Conservation (phyloP, 2,113 vertebrate species). For the Paralichthys olivaceus region DNA sequence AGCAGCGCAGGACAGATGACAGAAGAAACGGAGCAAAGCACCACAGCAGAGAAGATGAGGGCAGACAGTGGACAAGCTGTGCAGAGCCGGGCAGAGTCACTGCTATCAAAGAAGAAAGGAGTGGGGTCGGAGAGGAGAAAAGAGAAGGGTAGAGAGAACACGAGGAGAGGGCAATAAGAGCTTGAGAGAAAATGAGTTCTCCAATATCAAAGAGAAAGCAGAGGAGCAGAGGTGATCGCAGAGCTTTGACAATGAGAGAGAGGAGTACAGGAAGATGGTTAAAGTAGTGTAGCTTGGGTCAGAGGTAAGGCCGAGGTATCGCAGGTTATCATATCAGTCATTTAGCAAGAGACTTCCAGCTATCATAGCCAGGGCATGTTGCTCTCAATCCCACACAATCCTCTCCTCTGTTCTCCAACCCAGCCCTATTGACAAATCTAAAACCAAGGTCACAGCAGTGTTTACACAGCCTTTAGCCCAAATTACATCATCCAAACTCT, state of each 20-base stretch:
- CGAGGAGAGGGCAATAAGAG: conserved; percentile 39
- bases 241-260: conserved; percentile 52
- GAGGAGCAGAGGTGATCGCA: conserved; percentile 44
- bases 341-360: conserved; percentile 61
- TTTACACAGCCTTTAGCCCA: conserved; percentile 81
- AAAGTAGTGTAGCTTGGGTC: conserved; percentile 57
- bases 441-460: conserved; percentile 79
- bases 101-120: conserved; percentile 54
- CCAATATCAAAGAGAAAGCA: conserved; percentile 54
- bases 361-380: conserved; percentile 68
- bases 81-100: conserved; percentile 43
- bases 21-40: conserved; percentile 50
- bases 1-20: conserved; percentile 52
- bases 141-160: conserved; percentile 40
- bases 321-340: conserved; percentile 67
- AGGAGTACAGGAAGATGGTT: conserved; percentile 36
- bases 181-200: conserved; percentile 31
- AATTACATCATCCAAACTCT: conserved; percentile 80
- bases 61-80: conserved; percentile 52
- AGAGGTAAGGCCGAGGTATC: conserved; percentile 58
- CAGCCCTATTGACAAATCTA: conserved; percentile 77
- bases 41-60: conserved; percentile 38
- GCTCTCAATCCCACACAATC: conserved; percentile 75
- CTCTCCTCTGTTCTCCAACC: conserved; percentile 72
- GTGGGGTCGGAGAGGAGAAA: conserved; percentile 33